phyloP scores from a whole-genome alignment of 2,888 invertebrate genomes.

The Harpagoxenus sublaevis region DNA sequence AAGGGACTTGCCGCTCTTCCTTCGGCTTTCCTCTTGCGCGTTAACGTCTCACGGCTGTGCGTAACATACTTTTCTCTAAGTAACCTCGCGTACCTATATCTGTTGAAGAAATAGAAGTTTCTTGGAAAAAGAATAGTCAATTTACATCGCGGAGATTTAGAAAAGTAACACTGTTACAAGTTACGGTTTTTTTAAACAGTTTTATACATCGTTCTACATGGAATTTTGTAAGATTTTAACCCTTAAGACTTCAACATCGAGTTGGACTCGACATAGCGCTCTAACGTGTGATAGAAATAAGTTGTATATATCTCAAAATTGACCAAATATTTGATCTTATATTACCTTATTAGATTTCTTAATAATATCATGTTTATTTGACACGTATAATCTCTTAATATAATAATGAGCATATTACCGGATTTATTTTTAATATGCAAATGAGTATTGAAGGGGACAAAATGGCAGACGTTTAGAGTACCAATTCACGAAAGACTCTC shows the following conservation, averaged over 20 bases:
- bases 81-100: slow-evolving; percentile 1
- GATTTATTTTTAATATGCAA: slow-evolving; percentile 24
- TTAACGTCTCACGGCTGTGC: slow-evolving; percentile 18
- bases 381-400: neutral
- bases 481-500: slow-evolving; percentile 34
- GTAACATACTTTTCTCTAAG: slow-evolving; percentile 12
- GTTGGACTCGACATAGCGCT: neutral
- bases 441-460: neutral
- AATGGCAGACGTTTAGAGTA: slow-evolving; percentile 47
- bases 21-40: slow-evolving; percentile 14
- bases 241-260: too few species aligned
- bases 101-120: neutral
- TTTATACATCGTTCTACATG: neutral
- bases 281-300: neutral
- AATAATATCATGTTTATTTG: neutral
- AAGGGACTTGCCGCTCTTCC: neutral
- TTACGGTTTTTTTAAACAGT: neutral
- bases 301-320: neutral
- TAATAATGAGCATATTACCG: neutral
- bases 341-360: neutral
- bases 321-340: neutral
- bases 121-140: neutral
- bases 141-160: neutral
- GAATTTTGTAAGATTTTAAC: neutral
- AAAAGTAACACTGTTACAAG: neutral